phyloP scores from a whole-genome alignment of 2,797 vertebrate species.

The Chaetodon trifasciatus region DNA sequence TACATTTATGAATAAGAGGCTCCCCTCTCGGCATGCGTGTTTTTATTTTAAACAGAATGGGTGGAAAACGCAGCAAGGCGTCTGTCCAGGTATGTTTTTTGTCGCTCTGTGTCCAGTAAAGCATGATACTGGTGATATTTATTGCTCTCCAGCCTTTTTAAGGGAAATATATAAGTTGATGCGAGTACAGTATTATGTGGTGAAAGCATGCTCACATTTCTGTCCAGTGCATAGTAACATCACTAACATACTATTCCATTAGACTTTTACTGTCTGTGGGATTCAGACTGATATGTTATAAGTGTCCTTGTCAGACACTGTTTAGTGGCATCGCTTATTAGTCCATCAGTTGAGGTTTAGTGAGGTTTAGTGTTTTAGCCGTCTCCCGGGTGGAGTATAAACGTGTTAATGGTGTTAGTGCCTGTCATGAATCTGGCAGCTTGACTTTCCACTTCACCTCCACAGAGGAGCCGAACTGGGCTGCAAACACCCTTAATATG shows the following conservation, averaged over 20 bases:
- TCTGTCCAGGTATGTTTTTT: conserved; percentile 59
- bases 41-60: conserved; percentile 63
- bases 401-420: conserved; percentile 69
- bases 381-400: conserved; percentile 60
- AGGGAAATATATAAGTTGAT: conserved; percentile 58
- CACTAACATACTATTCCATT: conserved; percentile 12
- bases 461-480: conserved; percentile 49
- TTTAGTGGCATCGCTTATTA: conserved; percentile 51
- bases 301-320: conserved; percentile 35
- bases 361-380: conserved; percentile 43
- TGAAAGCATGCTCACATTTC: conserved; percentile 32
- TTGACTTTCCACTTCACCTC: conserved; percentile 71
- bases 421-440: conserved; percentile 75
- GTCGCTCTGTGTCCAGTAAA: conserved; percentile 62
- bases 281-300: conserved; percentile 41
- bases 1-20: conserved; percentile 33
- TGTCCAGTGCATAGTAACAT: conserved; percentile 20
- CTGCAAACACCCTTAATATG: conserved; percentile 63
- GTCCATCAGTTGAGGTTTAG: conserved; percentile 43
- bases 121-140: conserved; percentile 61
- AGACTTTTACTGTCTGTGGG: conserved; percentile 37
- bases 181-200: conserved; percentile 25
- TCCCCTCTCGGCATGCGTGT: conserved; percentile 49
- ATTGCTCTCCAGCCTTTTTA: conserved; percentile 57
- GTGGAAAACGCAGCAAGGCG: conserved; percentile 48